Percentiles rank a stretch among this genome's conserved stretches.
These are phyloP conservation scores for Hydrozoanthus gracilis DNA, from an alignment of 92 coral and sea anemone genomes.

Conservation along the genomic window DNA sequence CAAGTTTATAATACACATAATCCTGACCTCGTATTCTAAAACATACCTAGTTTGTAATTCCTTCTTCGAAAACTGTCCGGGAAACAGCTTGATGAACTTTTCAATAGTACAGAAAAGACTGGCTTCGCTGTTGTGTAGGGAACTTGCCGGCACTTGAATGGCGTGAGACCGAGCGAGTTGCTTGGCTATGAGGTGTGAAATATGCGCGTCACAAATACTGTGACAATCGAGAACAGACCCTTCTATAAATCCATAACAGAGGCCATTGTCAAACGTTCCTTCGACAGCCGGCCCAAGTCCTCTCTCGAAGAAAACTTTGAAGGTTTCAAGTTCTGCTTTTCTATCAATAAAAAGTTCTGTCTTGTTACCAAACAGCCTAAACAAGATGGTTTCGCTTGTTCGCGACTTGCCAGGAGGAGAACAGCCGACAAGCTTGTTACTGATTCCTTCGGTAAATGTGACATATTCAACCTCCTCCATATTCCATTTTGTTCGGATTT, in stretches of 20 bases:
- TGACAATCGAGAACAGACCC: slow-evolving; percentile 83
- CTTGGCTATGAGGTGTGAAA: slow-evolving; percentile 78
- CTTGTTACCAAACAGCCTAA: slow-evolving; percentile 90
- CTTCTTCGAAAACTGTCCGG: slow-evolving; percentile 78
- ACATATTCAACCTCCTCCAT: slow-evolving; percentile 72
- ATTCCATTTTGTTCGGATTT: slow-evolving; percentile 77
- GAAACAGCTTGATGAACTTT: slow-evolving; percentile 81
- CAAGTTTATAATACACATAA: too few species aligned
- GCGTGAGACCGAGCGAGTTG: slow-evolving; percentile 92
- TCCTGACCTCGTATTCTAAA: not conserved
- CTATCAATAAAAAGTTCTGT: slow-evolving; percentile 96
- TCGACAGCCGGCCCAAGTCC: slow-evolving; percentile 89
- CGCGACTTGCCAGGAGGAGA: slow-evolving; percentile 55
- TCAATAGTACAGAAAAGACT: slow-evolving; percentile 67
- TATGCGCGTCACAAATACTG: slow-evolving; percentile 76
- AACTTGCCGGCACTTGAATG: slow-evolving; percentile 57
- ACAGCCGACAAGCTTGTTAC: slow-evolving; percentile 93
- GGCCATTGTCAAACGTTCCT: slow-evolving; percentile 89
- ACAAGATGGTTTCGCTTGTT: slow-evolving; percentile 78
- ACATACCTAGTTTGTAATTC: slow-evolving; percentile 79
- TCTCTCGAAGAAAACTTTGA: slow-evolving; percentile 69
- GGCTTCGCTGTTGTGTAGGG: slow-evolving; percentile 58
- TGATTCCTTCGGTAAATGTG: slow-evolving; percentile 90
- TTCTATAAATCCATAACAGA: slow-evolving; percentile 80
- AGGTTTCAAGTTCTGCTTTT: slow-evolving; percentile 84